A percentile compares a stretch with the other conserved stretches of the same genome.
Evolutionary conservation across 2,797 vertebrate genomes (phyloP).

Genomic region (Gouania willdenowi): DNA sequence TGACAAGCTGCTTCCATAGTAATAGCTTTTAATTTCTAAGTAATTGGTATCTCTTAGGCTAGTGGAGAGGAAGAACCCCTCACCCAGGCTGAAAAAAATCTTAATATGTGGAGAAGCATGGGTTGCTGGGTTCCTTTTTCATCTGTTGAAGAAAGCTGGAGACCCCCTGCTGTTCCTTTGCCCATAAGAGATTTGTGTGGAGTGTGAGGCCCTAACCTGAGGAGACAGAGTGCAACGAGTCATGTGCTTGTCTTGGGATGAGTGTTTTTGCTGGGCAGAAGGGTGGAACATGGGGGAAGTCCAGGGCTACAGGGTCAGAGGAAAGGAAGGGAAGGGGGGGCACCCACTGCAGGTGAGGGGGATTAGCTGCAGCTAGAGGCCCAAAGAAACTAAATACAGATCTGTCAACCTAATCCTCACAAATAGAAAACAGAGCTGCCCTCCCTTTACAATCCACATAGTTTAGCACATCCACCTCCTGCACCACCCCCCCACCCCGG

Average conservation of each 20-base stretch:
- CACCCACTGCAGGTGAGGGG: slow-evolving; percentile 77
- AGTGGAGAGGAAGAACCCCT: slow-evolving; percentile 61
- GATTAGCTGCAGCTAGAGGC: slow-evolving; percentile 80
- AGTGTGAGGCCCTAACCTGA: slow-evolving; percentile 75
- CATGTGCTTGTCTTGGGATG: slow-evolving; percentile 77
- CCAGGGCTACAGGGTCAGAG: slow-evolving; percentile 65
- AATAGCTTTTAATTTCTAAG: slow-evolving; percentile 75
- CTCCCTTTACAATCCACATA: slow-evolving; percentile 66
- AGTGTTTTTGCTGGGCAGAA: slow-evolving; percentile 72
- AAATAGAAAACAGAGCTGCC: slow-evolving; percentile 82
- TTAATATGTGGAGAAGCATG: slow-evolving; percentile 59
- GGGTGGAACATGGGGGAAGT: slow-evolving; percentile 48
- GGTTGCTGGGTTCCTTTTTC: slow-evolving; percentile 61
- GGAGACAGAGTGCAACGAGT: slow-evolving; percentile 77
- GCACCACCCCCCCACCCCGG: slow-evolving; percentile 39
- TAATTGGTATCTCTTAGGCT: slow-evolving; percentile 80
- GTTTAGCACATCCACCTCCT: slow-evolving; percentile 63
- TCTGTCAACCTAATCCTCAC: slow-evolving; percentile 82
- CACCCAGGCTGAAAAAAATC: slow-evolving; percentile 56
- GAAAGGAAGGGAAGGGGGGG: slow-evolving; percentile 49
- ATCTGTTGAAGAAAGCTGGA: slow-evolving; percentile 54
- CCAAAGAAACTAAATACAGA: slow-evolving; percentile 83
- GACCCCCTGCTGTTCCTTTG: slow-evolving; percentile 67
- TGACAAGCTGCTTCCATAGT: slow-evolving; percentile 77
- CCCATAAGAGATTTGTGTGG: slow-evolving; percentile 66